These are phyloP conservation scores for Hymenochirus boettgeri DNA, from an alignment of 2,113 vertebrate species.

Conservation along the genomic window DNA sequence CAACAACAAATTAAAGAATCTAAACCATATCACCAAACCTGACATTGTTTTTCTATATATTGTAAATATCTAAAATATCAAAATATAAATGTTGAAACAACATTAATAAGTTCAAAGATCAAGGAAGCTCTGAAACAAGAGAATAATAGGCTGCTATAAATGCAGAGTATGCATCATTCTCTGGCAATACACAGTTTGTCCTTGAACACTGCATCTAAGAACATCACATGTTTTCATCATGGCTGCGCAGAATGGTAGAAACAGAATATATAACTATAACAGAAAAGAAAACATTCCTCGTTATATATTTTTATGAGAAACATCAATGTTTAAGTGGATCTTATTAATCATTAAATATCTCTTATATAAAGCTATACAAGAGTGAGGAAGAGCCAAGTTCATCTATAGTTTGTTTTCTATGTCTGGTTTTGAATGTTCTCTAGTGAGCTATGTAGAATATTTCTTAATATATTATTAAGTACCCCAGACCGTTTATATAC, in stretches of 20 bases:
- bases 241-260: no score
- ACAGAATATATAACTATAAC: no score
- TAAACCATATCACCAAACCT: not conserved
- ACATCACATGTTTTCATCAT: not conserved
- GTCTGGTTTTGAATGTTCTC: no score
- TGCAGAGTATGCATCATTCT: not conserved
- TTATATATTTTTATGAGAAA: not conserved
- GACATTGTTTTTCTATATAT: not conserved
- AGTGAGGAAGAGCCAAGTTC: not conserved
- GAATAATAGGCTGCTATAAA: not conserved
- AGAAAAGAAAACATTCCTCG: not conserved
- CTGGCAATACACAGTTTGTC: not conserved
- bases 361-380: not conserved
- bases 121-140: not conserved
- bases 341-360: not conserved
- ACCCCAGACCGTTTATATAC: no score
- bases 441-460: no score
- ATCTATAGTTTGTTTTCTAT: no score
- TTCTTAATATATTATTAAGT: no score
- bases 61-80: not conserved
- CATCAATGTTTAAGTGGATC: not conserved
- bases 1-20: not conserved
- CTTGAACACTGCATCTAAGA: not conserved
- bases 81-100: not conserved
- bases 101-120: conserved; percentile 11